Evolutionary conservation across 2,797 vertebrate species (phyloP).

Genomic region (Mormyrus hasselquistii): DNA sequence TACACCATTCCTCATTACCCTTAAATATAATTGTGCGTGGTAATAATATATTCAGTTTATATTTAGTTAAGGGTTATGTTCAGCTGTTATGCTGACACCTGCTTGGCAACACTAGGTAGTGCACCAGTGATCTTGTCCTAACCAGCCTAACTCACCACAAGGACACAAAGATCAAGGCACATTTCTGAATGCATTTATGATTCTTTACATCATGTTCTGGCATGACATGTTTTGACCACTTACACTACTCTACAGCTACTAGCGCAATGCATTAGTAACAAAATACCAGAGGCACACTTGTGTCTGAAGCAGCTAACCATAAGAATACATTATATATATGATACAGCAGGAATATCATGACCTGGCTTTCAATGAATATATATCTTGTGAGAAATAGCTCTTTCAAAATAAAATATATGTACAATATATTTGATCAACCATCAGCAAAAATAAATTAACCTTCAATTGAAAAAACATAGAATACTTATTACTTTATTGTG

Average conservation of each 20-base stretch:
- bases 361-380: neutral
- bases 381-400: neutral
- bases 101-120: neutral
- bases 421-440: neutral
- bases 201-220: neutral
- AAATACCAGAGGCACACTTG: neutral
- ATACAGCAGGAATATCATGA: neutral
- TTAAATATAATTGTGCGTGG: neutral
- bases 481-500: neutral
- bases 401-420: neutral
- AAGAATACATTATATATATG: neutral
- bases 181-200: neutral
- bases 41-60: neutral
- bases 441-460: neutral
- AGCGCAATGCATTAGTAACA: conserved; percentile 1
- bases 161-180: neutral
- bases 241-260: neutral
- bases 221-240: neutral
- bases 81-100: neutral
- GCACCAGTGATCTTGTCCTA: neutral
- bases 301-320: neutral
- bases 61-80: neutral
- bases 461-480: neutral
- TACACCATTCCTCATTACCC: neutral
- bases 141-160: neutral